Evolutionary conservation across 2,797 vertebrate species (phyloP).

Genomic region (Psittacula echo): DNA sequence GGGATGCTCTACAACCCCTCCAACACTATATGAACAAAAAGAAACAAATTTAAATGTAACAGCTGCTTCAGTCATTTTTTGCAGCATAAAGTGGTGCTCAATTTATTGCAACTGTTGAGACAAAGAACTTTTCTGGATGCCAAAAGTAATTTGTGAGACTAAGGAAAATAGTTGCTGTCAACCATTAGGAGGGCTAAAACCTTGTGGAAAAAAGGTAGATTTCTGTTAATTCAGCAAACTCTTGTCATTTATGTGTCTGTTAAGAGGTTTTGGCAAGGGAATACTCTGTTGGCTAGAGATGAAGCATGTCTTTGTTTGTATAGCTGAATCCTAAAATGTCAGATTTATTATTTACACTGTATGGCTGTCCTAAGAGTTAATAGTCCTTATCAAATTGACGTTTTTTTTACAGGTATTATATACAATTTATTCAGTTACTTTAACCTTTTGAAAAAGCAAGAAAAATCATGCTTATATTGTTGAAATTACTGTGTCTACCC

Average conservation of each 20-base stretch:
- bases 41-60: not conserved
- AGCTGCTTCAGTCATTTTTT: not conserved
- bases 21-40: not conserved
- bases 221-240: not conserved
- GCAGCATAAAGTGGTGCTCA: not conserved
- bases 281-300: not conserved
- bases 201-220: rapidly evolving
- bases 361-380: not conserved
- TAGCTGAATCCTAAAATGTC: not conserved
- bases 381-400: not conserved
- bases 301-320: not conserved
- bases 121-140: not conserved
- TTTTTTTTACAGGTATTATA: not conserved
- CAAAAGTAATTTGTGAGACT: not conserved
- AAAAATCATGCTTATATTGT: not conserved
- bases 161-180: not conserved
- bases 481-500: not conserved
- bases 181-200: not conserved
- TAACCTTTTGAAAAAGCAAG: not conserved
- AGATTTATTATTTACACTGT: not conserved
- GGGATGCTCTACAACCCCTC: not conserved
- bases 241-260: not conserved
- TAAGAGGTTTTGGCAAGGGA: not conserved
- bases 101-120: not conserved
- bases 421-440: not conserved